Evolutionary conservation across 2,113 vertebrate species (phyloP).

Genomic region (Brachyhypopomus gauderio): DNA sequence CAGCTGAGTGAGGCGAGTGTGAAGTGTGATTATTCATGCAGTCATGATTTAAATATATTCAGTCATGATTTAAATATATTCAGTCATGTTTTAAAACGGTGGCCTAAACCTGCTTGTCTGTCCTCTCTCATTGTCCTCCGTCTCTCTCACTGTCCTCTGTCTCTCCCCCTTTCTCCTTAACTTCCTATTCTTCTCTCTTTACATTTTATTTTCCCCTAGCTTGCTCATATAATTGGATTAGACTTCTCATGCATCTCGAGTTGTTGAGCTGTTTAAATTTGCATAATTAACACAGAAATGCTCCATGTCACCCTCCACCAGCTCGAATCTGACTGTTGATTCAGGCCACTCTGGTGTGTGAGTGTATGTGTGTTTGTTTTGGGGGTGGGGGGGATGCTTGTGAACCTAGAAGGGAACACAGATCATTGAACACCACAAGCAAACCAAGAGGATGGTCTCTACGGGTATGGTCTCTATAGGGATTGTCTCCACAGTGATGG

Average conservation of each 20-base stretch:
- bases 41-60: slow-evolving; percentile 36
- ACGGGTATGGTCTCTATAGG: no score
- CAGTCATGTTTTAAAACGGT: slow-evolving; percentile 46
- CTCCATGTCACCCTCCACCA: slow-evolving; percentile 50
- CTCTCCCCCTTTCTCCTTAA: slow-evolving; percentile 32
- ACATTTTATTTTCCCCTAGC: neutral
- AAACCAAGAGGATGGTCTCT: neutral
- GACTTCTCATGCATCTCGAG: slow-evolving; percentile 64
- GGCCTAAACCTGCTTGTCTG: slow-evolving; percentile 39
- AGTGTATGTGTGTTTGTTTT: no score
- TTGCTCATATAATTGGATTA: slow-evolving; percentile 69
- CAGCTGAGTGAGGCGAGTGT: neutral
- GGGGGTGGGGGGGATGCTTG: slow-evolving; percentile 43
- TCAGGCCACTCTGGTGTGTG: slow-evolving; percentile 32
- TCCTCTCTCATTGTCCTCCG: slow-evolving; percentile 10
- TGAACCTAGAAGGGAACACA: neutral
- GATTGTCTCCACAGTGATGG: no score
- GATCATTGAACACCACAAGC: neutral
- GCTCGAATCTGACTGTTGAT: slow-evolving; percentile 62
- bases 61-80: no score
- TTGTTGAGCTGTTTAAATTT: slow-evolving; percentile 72
- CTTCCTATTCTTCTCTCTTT: no score
- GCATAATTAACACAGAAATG: slow-evolving; percentile 71
- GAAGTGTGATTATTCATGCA: slow-evolving; percentile 22
- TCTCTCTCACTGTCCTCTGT: slow-evolving; percentile 26